Conservation (phyloP, 2,888 invertebrate genomes). For the Elysia crispata region DNA sequence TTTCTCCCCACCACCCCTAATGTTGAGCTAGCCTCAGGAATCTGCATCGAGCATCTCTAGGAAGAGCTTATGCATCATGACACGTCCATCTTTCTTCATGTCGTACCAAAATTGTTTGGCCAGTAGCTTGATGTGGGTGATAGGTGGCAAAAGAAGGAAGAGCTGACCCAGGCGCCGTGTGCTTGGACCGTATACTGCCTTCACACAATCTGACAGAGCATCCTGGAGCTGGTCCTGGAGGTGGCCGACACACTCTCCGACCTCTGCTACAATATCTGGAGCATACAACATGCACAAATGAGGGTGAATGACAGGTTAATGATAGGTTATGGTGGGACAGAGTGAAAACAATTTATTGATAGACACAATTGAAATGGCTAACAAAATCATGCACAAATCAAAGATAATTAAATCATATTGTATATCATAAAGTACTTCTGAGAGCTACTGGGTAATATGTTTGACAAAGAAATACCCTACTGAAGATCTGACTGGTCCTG, state of each 20-base stretch:
- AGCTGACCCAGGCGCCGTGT: conserved; percentile 87
- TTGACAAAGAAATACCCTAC: no score
- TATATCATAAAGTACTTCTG: no score
- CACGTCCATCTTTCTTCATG: conserved; percentile 91
- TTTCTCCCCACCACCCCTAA: conserved; percentile 24
- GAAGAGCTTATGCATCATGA: conserved; percentile 97
- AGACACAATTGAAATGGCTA: no score
- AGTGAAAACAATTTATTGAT: no score
- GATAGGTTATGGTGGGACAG: no score
- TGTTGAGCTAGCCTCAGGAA: conserved; percentile 61
- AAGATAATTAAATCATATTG: no score
- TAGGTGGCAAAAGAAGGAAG: conserved; percentile 90
- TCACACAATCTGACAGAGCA: conserved; percentile 91
- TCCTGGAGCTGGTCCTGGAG: conserved; percentile 92
- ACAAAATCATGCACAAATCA: no score
- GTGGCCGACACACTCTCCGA: conserved; percentile 89
- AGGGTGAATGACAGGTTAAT: no score
- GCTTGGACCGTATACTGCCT: conserved; percentile 79
- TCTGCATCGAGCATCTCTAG: conserved; percentile 92
- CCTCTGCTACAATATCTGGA: conserved; percentile 92
- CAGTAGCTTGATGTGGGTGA: conserved; percentile 92
- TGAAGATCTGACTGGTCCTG: no score
- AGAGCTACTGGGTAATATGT: no score
- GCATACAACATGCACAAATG: no score
- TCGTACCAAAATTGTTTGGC: conserved; percentile 93